Conservation (phyloP, 2,888 invertebrate genomes). For the Drosophila pullipes region DNA sequence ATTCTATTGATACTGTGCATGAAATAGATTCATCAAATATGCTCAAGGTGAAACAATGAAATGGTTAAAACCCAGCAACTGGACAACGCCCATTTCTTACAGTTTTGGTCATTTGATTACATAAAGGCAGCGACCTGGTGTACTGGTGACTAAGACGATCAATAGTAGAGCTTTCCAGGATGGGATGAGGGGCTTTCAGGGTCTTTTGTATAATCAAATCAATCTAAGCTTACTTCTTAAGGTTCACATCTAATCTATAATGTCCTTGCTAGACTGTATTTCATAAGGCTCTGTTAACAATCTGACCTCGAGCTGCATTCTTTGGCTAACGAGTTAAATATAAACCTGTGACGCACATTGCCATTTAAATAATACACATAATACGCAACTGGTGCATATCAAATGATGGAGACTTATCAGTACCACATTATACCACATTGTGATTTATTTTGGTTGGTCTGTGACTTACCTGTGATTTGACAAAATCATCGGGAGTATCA, state of each 20-base stretch:
- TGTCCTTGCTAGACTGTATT: not conserved
- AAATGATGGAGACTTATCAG: slow-evolving; percentile 20
- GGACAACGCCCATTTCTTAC: slow-evolving; percentile 57
- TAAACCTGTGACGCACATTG: slow-evolving; percentile 7
- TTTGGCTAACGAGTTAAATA: slow-evolving; percentile 3
- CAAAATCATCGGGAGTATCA: slow-evolving; percentile 84
- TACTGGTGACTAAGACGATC: slow-evolving; percentile 23
- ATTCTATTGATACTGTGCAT: slow-evolving; percentile 59
- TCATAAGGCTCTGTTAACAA: not conserved
- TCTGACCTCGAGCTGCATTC: not conserved
- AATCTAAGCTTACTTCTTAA: not conserved
- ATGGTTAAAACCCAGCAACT: slow-evolving; percentile 33
- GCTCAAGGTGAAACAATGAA: slow-evolving; percentile 72
- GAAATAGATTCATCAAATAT: slow-evolving; percentile 61
- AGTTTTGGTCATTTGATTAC: slow-evolving; percentile 36
- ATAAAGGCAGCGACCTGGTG: slow-evolving; percentile 31
- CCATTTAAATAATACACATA: slow-evolving; percentile 10
- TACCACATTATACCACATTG: not conserved
- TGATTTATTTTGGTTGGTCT: not conserved
- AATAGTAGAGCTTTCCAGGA: slow-evolving; percentile 19
- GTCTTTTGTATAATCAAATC: not conserved
- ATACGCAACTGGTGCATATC: slow-evolving; percentile 43
- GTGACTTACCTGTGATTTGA: slow-evolving; percentile 84
- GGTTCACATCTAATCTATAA: not conserved
- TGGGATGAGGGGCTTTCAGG: not conserved